A percentile compares a stretch with the other conserved stretches of the same genome.
These are phyloP conservation scores for Pristionchus exspectatus DNA, from an alignment of 2,888 invertebrate species.

Conservation along the genomic window DNA sequence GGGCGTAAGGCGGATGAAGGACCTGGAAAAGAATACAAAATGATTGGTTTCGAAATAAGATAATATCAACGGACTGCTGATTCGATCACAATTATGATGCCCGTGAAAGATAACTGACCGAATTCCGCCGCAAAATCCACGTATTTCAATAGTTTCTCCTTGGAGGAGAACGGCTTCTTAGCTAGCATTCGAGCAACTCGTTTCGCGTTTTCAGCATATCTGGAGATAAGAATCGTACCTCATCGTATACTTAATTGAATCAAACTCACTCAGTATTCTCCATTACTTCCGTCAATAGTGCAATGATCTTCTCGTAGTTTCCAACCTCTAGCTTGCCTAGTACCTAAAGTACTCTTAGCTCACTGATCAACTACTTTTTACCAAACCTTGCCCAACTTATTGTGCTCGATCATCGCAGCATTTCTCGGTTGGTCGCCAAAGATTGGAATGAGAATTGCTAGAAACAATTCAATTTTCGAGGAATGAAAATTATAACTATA, in stretches of 20 bases:
- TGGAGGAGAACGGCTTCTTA: slow-evolving; percentile 22
- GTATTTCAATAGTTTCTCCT: slow-evolving; percentile 28
- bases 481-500: not conserved
- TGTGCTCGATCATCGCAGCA: slow-evolving; percentile 8
- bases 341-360: not conserved
- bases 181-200: slow-evolving; percentile 24
- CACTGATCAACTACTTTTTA: too few species aligned
- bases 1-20: slow-evolving; percentile 1
- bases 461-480: not conserved
- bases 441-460: slow-evolving; percentile 27
- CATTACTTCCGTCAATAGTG: not conserved
- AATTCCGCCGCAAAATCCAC: slow-evolving; percentile 1
- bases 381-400: slow-evolving; percentile 4
- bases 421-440: slow-evolving; percentile 21
- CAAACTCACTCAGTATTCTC: not conserved
- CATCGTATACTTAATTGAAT: too few species aligned
- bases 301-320: not conserved
- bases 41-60: not conserved
- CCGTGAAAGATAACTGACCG: not conserved
- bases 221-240: too few species aligned
- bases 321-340: not conserved
- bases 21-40: not conserved
- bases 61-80: not conserved
- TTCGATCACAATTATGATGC: not conserved
- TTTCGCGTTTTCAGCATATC: not conserved